Evolutionary conservation across 2,888 invertebrate genomes (phyloP).

Genomic region (Eledone cirrhosa): DNA sequence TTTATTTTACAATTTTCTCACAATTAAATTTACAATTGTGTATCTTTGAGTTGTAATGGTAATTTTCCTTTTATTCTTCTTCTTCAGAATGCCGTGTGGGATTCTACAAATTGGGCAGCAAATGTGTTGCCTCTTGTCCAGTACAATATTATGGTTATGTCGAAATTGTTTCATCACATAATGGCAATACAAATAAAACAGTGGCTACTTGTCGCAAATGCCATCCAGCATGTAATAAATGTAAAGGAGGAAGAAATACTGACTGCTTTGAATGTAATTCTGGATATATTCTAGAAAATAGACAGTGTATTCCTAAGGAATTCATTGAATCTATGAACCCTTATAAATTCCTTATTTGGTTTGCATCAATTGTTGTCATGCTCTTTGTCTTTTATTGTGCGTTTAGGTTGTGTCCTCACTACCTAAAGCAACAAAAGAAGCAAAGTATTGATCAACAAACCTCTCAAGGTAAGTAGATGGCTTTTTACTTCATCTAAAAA

Average conservation of each 20-base stretch:
- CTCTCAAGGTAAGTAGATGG: neutral
- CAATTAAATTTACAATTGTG: too few species aligned
- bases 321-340: constrained; percentile 59
- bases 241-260: constrained; percentile 47
- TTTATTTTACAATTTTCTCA: too few species aligned
- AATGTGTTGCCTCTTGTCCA: constrained; percentile 55
- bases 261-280: constrained; percentile 56
- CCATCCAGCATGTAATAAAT: constrained; percentile 54
- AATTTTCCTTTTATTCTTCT: constrained; percentile 2
- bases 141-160: constrained; percentile 56
- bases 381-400: neutral
- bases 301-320: constrained; percentile 51
- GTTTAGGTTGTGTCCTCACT: constrained; percentile 4
- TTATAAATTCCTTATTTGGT: constrained; percentile 57
- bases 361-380: constrained; percentile 7
- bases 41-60: too few species aligned
- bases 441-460: neutral
- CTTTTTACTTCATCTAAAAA: too few species aligned
- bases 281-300: constrained; percentile 44
- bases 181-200: neutral
- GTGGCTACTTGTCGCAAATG: constrained; percentile 47
- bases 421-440: constrained; percentile 11
- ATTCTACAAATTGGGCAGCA: constrained; percentile 53
- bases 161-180: constrained; percentile 43
- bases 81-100: constrained; percentile 57